Evolutionary conservation across 2,797 vertebrate species (phyloP).

Genomic region (Gymnothorax javanicus): DNA sequence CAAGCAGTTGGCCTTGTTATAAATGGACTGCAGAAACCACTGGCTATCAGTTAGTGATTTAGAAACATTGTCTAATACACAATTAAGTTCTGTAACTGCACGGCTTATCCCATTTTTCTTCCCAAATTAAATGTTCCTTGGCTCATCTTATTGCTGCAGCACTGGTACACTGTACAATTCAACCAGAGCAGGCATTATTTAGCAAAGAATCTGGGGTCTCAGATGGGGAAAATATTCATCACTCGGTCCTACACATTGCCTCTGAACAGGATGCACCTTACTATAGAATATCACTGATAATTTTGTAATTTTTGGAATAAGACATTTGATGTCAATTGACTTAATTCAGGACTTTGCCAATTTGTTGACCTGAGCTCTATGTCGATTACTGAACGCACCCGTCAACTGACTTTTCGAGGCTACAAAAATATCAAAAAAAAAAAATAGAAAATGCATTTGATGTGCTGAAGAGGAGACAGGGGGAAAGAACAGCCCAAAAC

Average conservation of each 20-base stretch:
- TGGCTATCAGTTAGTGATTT: neutral
- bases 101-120: neutral
- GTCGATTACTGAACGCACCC: neutral
- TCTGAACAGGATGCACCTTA: neutral
- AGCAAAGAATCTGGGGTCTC: neutral
- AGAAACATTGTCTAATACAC: neutral
- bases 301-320: neutral
- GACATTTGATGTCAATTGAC: neutral
- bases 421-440: neutral
- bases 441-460: no score
- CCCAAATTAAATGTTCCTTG: neutral
- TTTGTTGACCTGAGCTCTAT: neutral
- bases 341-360: neutral
- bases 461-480: no score
- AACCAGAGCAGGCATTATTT: neutral
- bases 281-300: neutral
- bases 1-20: neutral
- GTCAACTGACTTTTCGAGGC: neutral
- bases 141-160: neutral
- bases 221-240: neutral
- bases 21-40: neutral
- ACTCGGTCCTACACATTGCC: neutral
- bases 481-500: no score
- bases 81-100: neutral
- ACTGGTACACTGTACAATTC: neutral